Conservation (phyloP, 2,113 vertebrate species). For the Indri indri region DNA sequence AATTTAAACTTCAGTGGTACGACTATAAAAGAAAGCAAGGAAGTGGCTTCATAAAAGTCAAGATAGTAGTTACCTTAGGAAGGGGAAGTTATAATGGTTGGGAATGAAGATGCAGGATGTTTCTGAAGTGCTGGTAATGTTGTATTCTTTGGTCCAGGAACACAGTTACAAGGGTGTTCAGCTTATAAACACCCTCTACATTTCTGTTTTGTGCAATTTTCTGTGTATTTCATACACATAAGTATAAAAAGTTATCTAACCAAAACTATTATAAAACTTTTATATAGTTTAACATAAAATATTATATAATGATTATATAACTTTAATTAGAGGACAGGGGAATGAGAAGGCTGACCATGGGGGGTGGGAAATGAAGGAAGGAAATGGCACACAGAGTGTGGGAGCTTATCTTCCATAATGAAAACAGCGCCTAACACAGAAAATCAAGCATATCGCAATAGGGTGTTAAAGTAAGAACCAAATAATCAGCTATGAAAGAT, state of each 20-base stretch:
- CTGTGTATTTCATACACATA: background rate
- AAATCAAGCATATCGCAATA: background rate
- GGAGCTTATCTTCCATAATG: background rate
- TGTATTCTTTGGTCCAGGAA: background rate
- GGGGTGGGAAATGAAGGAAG: background rate
- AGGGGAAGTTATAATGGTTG: background rate
- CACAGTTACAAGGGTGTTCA: background rate
- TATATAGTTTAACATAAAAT: background rate
- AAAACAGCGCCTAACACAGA: background rate
- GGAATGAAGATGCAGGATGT: background rate
- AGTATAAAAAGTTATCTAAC: background rate
- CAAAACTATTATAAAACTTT: background rate
- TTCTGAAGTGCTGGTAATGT: fast-evolving
- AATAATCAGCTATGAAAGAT: background rate
- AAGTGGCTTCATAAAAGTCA: background rate
- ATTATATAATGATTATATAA: background rate
- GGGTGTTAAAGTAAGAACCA: background rate
- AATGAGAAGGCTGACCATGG: background rate
- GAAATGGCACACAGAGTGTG: fast-evolving
- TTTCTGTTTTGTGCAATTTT: background rate
- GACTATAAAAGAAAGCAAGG: background rate
- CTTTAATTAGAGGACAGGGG: background rate
- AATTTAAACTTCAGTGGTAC: background rate
- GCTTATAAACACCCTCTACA: background rate
- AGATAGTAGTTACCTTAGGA: background rate